Evolutionary conservation across 1,140 invertebrate species (phyloP).

Genomic region (Drosophila seguyi): DNA sequence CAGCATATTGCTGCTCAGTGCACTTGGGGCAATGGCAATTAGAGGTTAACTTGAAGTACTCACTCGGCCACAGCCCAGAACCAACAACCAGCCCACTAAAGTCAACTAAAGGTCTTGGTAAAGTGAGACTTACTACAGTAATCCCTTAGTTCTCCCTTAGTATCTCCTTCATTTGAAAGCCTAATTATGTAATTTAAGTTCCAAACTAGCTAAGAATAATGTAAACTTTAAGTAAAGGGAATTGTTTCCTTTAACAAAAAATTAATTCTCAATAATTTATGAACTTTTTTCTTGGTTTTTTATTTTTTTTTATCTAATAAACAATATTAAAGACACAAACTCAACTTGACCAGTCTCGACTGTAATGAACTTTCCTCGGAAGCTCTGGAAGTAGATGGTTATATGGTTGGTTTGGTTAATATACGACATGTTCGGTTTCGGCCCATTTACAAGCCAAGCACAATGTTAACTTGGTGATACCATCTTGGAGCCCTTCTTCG

Average conservation of each 20-base stretch:
- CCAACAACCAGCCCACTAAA: neutral
- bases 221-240: neutral
- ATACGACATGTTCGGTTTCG: slow-evolving; percentile 54
- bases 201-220: neutral
- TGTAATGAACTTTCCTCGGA: slow-evolving; percentile 6
- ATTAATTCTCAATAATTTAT: too few species aligned
- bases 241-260: too few species aligned
- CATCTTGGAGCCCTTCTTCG: slow-evolving; percentile 26
- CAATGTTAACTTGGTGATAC: slow-evolving; percentile 52
- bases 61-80: slow-evolving; percentile 7
- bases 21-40: slow-evolving; percentile 74
- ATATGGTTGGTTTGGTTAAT: slow-evolving; percentile 64
- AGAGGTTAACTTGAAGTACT: slow-evolving; percentile 70
- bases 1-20: slow-evolving; percentile 67
- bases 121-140: neutral
- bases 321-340: neutral
- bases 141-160: neutral
- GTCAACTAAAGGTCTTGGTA: slow-evolving; percentile 7
- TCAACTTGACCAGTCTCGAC: neutral
- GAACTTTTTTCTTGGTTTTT: too few species aligned
- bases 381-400: slow-evolving; percentile 8
- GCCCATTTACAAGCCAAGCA: slow-evolving; percentile 45
- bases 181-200: too few species aligned
- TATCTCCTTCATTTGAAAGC: neutral
- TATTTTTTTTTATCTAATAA: neutral